Conservation (phyloP, 2,888 invertebrate genomes). For the Epirrita christyi region DNA sequence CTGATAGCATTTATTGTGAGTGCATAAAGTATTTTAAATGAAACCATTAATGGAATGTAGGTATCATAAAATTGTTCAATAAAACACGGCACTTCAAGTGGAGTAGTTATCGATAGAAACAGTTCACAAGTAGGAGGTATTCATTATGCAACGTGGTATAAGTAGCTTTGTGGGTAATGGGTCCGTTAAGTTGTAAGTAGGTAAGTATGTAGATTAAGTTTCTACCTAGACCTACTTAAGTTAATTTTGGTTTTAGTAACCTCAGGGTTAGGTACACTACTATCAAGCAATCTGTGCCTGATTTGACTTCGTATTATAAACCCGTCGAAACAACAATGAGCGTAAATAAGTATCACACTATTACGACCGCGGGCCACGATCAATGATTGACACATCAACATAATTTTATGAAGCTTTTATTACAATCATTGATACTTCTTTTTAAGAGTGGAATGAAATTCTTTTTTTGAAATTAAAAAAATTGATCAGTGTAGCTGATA, state of each 20-base stretch:
- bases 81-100: conserved; percentile 44
- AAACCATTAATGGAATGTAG: conserved; percentile 22
- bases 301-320: conserved; percentile 21
- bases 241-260: conserved; percentile 19
- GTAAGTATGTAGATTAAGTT: background rate
- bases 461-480: too few species aligned
- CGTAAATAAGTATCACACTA: conserved; percentile 53
- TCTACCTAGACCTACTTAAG: conserved; percentile 1
- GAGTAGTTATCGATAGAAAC: conserved; percentile 50
- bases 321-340: conserved; percentile 44
- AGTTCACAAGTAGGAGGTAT: conserved; percentile 45
- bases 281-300: conserved; percentile 14
- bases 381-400: conserved; percentile 49
- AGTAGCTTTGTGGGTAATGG: conserved; percentile 34
- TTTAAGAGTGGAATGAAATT: too few species aligned
- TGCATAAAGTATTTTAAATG: conserved; percentile 17
- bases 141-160: conserved; percentile 41
- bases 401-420: conserved; percentile 3
- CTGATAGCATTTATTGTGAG: conserved; percentile 27
- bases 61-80: conserved; percentile 24
- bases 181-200: background rate
- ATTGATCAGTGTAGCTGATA: too few species aligned
- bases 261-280: conserved; percentile 3
- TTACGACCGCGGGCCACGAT: conserved; percentile 39
- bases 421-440: background rate